Evolutionary conservation across 2,113 vertebrate species (phyloP).

Genomic region (Haplochromis burtoni): DNA sequence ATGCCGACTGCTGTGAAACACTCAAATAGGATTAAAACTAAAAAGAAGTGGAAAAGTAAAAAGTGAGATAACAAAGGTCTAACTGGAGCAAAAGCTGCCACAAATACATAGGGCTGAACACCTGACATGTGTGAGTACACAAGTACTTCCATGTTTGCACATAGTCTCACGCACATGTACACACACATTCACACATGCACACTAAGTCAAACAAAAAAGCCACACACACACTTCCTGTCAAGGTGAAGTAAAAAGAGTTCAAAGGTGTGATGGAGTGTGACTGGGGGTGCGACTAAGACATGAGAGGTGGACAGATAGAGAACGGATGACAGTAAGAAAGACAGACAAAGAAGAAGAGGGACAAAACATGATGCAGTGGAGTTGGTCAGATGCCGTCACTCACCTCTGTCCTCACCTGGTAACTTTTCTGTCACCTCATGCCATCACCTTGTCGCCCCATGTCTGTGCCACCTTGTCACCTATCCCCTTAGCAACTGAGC

Average conservation of each 20-base stretch:
- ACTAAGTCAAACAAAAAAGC: background rate
- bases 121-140: conserved; percentile 1
- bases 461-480: conserved; percentile 63
- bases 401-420: conserved; percentile 61
- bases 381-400: conserved; percentile 59
- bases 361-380: conserved; percentile 10
- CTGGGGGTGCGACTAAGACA: conserved; percentile 7
- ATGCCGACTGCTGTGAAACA: conserved; percentile 42
- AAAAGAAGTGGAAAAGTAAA: background rate
- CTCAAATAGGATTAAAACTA: background rate
- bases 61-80: background rate
- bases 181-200: background rate
- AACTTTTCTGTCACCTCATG: conserved; percentile 65
- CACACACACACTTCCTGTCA: conserved; percentile 24
- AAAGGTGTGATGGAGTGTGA: conserved; percentile 51
- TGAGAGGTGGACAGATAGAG: conserved; percentile 29
- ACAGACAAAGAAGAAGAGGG: conserved; percentile 43
- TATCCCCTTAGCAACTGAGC: conserved; percentile 55
- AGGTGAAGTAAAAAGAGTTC: conserved; percentile 21
- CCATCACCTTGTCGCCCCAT: conserved; percentile 61
- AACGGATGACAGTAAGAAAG: conserved; percentile 47
- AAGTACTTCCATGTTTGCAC: conserved; percentile 15
- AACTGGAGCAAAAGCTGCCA: background rate
- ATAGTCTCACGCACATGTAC: background rate
- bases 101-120: background rate